Evolutionary conservation across 2,113 vertebrate species (phyloP).

Genomic region (Oryzias woworae): DNA sequence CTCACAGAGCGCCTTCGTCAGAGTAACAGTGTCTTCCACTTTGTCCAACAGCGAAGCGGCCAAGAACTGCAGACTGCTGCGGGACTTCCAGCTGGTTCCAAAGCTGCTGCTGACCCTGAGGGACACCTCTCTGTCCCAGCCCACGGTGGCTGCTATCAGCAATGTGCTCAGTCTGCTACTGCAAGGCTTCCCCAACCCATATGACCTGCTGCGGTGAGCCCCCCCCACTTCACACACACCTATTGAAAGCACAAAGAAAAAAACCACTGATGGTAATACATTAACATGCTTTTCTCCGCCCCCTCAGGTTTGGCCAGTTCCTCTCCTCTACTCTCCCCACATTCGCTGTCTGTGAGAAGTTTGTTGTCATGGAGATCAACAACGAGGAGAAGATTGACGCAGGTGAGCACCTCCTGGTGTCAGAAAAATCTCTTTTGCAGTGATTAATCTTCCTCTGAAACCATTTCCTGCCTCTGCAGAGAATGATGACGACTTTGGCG

Average conservation of each 20-base stretch:
- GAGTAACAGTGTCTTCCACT: neutral
- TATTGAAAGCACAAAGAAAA: neutral
- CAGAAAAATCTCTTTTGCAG: neutral
- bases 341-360: constrained; percentile 97
- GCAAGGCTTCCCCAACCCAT: constrained; percentile 92
- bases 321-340: constrained; percentile 96
- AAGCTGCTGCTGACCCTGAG: constrained; percentile 90
- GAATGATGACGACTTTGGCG: constrained; percentile 91
- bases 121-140: constrained; percentile 91
- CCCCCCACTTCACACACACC: neutral
- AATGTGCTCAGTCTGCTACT: constrained; percentile 93
- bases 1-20: neutral
- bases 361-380: constrained; percentile 96
- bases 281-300: neutral
- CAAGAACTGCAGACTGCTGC: constrained; percentile 92
- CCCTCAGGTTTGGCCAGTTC: constrained; percentile 91
- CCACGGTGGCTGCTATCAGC: constrained; percentile 91
- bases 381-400: constrained; percentile 92
- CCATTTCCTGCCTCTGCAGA: constrained; percentile 64
- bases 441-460: neutral
- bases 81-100: constrained; percentile 95
- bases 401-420: constrained; percentile 67
- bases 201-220: constrained; percentile 90
- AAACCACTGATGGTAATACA: too few relatives aligned
- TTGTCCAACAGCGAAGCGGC: constrained; percentile 85